Evolutionary conservation across 1,140 invertebrate genomes (phyloP).

Genomic region (Drepana arcuata): DNA sequence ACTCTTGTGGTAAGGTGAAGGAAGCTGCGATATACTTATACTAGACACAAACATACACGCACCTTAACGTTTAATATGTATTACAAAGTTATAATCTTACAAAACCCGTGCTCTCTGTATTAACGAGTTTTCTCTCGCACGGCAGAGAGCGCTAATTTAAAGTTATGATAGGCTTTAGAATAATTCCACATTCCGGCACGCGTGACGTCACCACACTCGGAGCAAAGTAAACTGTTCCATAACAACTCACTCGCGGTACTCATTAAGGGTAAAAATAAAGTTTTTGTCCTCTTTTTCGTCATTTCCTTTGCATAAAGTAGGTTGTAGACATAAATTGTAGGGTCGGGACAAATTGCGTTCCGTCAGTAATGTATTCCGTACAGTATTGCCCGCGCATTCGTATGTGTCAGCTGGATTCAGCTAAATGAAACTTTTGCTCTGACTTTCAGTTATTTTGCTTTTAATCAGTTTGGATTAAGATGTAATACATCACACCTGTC

Average conservation of each 20-base stretch:
- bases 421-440: conserved; percentile 52
- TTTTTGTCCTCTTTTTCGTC: conserved; percentile 35
- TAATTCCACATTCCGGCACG: conserved; percentile 2
- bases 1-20: no score
- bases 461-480: conserved; percentile 18
- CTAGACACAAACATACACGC: no score
- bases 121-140: conserved; percentile 15
- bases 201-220: neutral
- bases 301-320: conserved; percentile 43
- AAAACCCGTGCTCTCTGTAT: conserved; percentile 8
- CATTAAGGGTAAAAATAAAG: conserved; percentile 28
- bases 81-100: conserved; percentile 15
- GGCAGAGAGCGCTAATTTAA: conserved; percentile 13
- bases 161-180: conserved; percentile 19
- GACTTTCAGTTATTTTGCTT: conserved; percentile 30
- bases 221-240: conserved; percentile 12
- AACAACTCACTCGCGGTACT: conserved; percentile 25
- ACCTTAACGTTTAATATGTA: no score
- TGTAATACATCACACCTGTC: conserved; percentile 9
- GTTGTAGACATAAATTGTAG: conserved; percentile 50
- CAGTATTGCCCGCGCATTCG: conserved; percentile 26
- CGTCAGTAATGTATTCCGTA: conserved; percentile 33
- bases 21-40: no score
- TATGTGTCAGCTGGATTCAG: conserved; percentile 33
- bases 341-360: conserved; percentile 47